Evolutionary conservation across 2,113 vertebrate species (phyloP).

Genomic region (Forbesichthys papilliferus): DNA sequence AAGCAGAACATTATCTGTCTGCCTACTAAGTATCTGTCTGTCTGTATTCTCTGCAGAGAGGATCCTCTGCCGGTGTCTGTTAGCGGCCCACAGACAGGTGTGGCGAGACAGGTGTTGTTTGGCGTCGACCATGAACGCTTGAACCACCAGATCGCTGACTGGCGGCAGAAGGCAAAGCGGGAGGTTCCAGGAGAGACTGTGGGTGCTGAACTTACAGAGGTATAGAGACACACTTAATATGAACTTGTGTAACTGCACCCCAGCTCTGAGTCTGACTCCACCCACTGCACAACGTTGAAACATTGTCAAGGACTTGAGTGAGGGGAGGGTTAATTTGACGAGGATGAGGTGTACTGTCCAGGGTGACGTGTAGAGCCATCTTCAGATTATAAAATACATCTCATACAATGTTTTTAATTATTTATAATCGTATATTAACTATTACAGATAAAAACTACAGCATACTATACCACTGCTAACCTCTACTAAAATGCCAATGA

Average conservation of each 20-base stretch:
- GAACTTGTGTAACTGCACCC: no score
- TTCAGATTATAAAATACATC: no score
- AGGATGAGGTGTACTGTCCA: no score
- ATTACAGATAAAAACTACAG: no score
- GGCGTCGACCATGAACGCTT: background rate
- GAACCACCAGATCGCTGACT: slow-evolving; percentile 7
- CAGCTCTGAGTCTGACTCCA: background rate
- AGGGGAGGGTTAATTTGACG: no score
- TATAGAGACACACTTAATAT: background rate
- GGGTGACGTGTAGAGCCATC: no score
- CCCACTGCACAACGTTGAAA: background rate
- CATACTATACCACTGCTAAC: no score
- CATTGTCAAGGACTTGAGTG: no score
- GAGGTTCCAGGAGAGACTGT: background rate
- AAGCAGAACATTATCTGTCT: background rate
- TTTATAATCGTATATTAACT: no score
- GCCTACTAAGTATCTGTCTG: background rate
- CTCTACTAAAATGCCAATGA: background rate
- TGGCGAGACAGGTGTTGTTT: background rate
- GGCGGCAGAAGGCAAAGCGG: background rate
- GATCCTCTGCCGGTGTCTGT: background rate
- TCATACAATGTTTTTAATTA: no score
- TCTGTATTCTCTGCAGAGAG: background rate
- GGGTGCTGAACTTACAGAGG: background rate
- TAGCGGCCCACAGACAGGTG: background rate